Conservation (phyloP, 2,888 invertebrate species). For the Eupithecia centaureata region DNA sequence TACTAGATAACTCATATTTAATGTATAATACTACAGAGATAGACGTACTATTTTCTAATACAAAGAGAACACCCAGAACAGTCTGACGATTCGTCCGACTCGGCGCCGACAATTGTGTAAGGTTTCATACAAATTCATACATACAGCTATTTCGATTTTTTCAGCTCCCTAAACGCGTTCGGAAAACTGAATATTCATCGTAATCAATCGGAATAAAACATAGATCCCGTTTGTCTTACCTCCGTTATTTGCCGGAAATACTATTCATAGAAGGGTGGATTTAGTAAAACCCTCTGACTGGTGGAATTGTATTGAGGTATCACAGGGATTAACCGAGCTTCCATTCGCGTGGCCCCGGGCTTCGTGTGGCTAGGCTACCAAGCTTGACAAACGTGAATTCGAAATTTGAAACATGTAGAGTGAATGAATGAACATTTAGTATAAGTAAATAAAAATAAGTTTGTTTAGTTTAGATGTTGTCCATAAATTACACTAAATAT, state of each 20-base stretch:
- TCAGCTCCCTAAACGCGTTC: not conserved
- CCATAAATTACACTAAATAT: too few relatives aligned
- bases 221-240: not conserved
- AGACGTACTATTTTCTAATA: too few relatives aligned
- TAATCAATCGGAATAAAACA: not conserved
- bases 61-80: too few relatives aligned
- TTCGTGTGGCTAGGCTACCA: not conserved
- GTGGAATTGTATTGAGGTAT: conserved; percentile 20
- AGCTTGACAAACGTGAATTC: conserved; percentile 25
- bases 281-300: conserved; percentile 11
- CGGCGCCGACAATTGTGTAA: too few relatives aligned
- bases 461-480: too few relatives aligned
- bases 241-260: not conserved
- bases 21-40: too few relatives aligned
- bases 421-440: not conserved
- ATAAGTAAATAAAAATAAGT: too few relatives aligned
- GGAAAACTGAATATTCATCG: not conserved
- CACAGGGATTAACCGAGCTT: conserved; percentile 18
- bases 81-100: too few relatives aligned
- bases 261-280: conserved; percentile 6
- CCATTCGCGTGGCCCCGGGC: not conserved
- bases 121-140: not conserved
- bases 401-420: conserved; percentile 17
- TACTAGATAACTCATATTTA: too few relatives aligned
- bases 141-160: not conserved